phyloP scores from a whole-genome alignment of 2,888 invertebrate species.

The Bombyx huttoni region DNA sequence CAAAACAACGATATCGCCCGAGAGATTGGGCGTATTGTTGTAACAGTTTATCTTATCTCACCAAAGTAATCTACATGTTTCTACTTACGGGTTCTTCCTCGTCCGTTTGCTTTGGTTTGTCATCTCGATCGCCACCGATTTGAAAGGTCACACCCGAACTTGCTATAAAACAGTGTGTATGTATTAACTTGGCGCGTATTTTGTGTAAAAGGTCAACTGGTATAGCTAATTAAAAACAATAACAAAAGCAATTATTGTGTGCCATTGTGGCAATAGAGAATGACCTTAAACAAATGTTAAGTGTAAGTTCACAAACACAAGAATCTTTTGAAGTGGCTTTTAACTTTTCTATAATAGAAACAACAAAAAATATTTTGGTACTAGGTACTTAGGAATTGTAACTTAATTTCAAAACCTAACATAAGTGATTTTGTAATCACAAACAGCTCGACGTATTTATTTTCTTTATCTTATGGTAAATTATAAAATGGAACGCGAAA shows the following conservation, averaged over 20 bases:
- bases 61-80: slow-evolving; percentile 12
- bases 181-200: not conserved
- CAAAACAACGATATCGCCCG: slow-evolving; percentile 19
- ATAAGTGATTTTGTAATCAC: not conserved
- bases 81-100: slow-evolving; percentile 70
- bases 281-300: not conserved
- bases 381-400: too few relatives aligned
- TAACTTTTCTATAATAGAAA: not conserved
- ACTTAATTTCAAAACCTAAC: too few relatives aligned
- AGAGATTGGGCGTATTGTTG: slow-evolving; percentile 17
- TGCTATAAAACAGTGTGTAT: slow-evolving; percentile 22
- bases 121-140: slow-evolving; percentile 75
- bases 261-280: not conserved
- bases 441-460: not conserved
- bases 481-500: not conserved
- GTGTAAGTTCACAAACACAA: not conserved
- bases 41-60: slow-evolving; percentile 24
- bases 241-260: too few relatives aligned
- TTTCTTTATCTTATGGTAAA: slow-evolving; percentile 1
- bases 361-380: not conserved
- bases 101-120: slow-evolving; percentile 67
- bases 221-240: not conserved
- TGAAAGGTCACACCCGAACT: slow-evolving; percentile 78
- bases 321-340: not conserved
- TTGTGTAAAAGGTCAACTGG: not conserved